Evolutionary conservation across 2,113 vertebrate genomes (phyloP).

Genomic region (Geococcyx californianus): DNA sequence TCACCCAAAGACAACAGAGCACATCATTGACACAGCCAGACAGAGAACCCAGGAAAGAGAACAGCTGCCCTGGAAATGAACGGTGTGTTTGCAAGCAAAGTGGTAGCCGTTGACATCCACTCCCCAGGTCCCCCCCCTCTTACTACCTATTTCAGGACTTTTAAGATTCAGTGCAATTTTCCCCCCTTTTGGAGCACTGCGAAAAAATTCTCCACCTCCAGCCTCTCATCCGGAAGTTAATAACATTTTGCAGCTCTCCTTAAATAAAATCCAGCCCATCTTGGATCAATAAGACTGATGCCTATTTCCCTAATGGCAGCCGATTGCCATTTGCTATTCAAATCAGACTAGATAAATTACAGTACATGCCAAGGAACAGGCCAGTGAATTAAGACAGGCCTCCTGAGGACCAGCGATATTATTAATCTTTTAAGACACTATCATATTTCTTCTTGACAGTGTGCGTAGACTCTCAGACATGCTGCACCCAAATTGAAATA

Average conservation of each 20-base stretch:
- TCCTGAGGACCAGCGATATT: slow-evolving; percentile 86
- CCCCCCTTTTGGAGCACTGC: background rate
- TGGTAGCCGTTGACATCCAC: background rate
- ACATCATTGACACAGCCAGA: background rate
- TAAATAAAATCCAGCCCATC: slow-evolving; percentile 86
- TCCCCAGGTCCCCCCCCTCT: background rate
- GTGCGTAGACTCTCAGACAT: slow-evolving; percentile 84
- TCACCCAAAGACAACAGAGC: background rate
- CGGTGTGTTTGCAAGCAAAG: slow-evolving; percentile 9
- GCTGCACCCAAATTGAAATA: slow-evolving; percentile 89
- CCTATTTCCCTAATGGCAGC: slow-evolving; percentile 89
- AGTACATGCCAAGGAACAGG: slow-evolving; percentile 89
- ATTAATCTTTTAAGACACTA: slow-evolving; percentile 92
- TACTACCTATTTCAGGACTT: slow-evolving; percentile 10
- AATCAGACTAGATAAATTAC: slow-evolving; percentile 91
- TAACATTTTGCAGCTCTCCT: slow-evolving; percentile 83
- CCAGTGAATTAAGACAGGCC: slow-evolving; percentile 90
- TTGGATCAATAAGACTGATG: slow-evolving; percentile 88
- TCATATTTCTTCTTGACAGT: slow-evolving; percentile 90
- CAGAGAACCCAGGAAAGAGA: background rate
- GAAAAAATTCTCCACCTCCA: slow-evolving; percentile 67
- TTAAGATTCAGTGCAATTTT: slow-evolving; percentile 51
- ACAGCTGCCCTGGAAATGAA: slow-evolving; percentile 29
- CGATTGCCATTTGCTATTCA: slow-evolving; percentile 90
- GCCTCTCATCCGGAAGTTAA: slow-evolving; percentile 78